Conservation (phyloP, 2,888 invertebrate species). For the Drosophila austrosaltans region DNA sequence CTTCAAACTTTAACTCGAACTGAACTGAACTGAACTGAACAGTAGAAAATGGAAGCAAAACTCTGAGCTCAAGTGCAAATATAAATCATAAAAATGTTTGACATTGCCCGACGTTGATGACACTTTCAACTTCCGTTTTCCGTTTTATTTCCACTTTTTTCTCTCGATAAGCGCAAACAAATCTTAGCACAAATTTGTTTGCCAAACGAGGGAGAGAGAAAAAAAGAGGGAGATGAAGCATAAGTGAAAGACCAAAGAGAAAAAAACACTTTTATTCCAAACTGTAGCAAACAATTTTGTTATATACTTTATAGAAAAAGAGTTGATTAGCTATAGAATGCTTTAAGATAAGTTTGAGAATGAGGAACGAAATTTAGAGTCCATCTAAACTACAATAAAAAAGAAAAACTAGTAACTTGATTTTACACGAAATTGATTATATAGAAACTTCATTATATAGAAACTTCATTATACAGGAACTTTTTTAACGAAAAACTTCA, state of each 20-base stretch:
- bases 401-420: too few species aligned
- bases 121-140: constrained; percentile 18
- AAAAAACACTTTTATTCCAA: constrained; percentile 25
- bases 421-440: too few species aligned
- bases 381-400: too few species aligned
- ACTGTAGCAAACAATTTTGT: constrained; percentile 30
- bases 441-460: too few species aligned
- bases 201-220: constrained; percentile 19
- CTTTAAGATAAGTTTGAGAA: background rate
- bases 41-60: background rate
- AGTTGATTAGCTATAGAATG: background rate
- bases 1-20: constrained; percentile 33
- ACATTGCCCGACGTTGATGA: constrained; percentile 23
- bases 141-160: constrained; percentile 1
- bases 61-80: constrained; percentile 24
- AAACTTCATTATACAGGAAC: too few species aligned
- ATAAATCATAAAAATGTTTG: constrained; percentile 54
- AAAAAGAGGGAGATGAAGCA: constrained; percentile 9
- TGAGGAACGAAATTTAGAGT: too few species aligned
- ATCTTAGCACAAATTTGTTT: constrained; percentile 55
- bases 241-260: constrained; percentile 23
- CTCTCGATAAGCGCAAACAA: constrained; percentile 40
- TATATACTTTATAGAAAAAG: constrained; percentile 20
- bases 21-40: background rate
- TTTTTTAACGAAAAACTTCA: too few species aligned